A percentile compares a stretch with the other conserved stretches of the same genome.
Evolutionary conservation across 2,797 vertebrate genomes (phyloP).

Genomic region (Gymnothorax reevesii): DNA sequence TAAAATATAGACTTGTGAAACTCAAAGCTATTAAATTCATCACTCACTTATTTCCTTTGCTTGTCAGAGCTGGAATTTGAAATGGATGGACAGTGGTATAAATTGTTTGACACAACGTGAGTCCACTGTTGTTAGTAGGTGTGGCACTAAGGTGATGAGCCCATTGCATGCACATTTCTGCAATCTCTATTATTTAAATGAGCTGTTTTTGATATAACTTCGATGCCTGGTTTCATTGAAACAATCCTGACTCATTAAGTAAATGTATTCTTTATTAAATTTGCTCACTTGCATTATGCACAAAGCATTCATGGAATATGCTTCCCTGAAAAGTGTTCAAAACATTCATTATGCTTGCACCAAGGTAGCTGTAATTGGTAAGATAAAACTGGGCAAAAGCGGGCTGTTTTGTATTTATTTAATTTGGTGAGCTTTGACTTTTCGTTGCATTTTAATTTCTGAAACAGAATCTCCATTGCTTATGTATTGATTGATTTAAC

Average conservation of each 20-base stretch:
- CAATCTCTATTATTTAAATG: conserved; percentile 2
- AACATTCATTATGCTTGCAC: background rate
- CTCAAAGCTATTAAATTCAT: background rate
- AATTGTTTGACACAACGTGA: background rate
- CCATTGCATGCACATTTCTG: background rate
- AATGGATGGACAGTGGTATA: background rate
- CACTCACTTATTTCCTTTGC: background rate
- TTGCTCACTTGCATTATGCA: background rate
- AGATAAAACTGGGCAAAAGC: background rate
- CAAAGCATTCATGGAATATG: background rate
- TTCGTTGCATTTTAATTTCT: too few relatives aligned
- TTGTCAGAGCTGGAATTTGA: background rate
- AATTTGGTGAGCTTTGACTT: background rate
- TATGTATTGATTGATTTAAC: background rate
- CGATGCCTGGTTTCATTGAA: background rate
- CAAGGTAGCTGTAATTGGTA: background rate
- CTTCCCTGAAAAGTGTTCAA: background rate
- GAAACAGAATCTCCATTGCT: too few relatives aligned
- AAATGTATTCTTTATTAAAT: background rate
- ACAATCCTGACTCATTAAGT: background rate
- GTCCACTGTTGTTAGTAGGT: background rate
- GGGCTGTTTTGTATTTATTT: background rate
- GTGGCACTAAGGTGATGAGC: background rate
- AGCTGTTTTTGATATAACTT: background rate
- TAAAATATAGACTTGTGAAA: background rate